phyloP scores from a whole-genome alignment of 2,888 invertebrate species.

The Drosophila diplacantha region DNA sequence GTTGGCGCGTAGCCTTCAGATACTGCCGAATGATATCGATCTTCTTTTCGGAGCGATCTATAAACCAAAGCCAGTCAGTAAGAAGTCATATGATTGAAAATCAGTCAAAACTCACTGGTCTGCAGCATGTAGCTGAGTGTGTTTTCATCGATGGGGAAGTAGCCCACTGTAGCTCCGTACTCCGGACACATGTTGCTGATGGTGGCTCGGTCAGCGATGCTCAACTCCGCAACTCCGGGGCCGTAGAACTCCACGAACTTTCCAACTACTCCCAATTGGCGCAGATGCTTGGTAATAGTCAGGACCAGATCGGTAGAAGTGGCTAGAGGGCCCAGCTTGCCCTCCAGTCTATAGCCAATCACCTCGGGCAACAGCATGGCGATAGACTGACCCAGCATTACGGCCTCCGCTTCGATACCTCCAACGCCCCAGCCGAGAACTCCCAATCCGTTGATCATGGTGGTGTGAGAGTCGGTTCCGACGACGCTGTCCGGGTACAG shows the following conservation, averaged over 20 bases:
- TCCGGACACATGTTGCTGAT: slow-evolving; percentile 99
- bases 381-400: slow-evolving; percentile 98
- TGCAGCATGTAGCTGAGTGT: slow-evolving; percentile 90
- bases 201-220: slow-evolving; percentile 97
- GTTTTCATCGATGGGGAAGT: slow-evolving; percentile 92
- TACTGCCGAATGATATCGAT: slow-evolving; percentile 89
- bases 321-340: slow-evolving; percentile 87
- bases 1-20: slow-evolving; percentile 87
- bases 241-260: slow-evolving; percentile 99
- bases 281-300: slow-evolving; percentile 96
- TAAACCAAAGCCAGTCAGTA: background rate
- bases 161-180: slow-evolving; percentile 97
- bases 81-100: no score
- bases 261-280: slow-evolving; percentile 97
- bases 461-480: slow-evolving; percentile 99
- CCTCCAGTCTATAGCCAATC: slow-evolving; percentile 93
- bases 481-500: slow-evolving; percentile 95
- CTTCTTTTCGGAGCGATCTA: slow-evolving; percentile 89
- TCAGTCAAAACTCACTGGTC: slow-evolving; percentile 81
- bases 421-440: slow-evolving; percentile 98
- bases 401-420: slow-evolving; percentile 98
- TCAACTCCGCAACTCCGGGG: slow-evolving; percentile 91
- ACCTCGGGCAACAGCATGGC: slow-evolving; percentile 97
- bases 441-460: slow-evolving; percentile 98
- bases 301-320: slow-evolving; percentile 98